A percentile compares a stretch with the other conserved stretches of the same genome.
phyloP scores from a whole-genome alignment of 2,888 invertebrate genomes.

The Eulithis prunata region DNA sequence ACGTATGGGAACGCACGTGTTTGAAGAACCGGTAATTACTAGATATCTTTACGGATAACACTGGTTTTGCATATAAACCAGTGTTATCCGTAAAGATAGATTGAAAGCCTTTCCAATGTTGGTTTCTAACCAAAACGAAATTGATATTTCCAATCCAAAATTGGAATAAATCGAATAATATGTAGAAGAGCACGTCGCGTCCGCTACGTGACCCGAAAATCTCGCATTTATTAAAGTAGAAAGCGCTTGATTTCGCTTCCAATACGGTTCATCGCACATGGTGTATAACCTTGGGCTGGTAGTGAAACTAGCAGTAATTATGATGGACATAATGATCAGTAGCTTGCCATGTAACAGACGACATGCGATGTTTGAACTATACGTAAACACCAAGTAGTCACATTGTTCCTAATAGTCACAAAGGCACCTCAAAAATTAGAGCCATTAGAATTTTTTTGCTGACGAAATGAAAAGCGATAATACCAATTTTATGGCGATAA shows the following conservation, averaged over 20 bases:
- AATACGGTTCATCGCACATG: conserved; percentile 41
- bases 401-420: no score
- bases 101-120: background rate
- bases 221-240: conserved; percentile 32
- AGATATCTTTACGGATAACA: no score
- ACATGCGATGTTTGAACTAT: background rate
- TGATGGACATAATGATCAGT: conserved; percentile 6
- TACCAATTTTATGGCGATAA: no score
- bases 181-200: conserved; percentile 23
- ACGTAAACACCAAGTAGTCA: no score
- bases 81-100: no score
- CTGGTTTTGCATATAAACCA: no score
- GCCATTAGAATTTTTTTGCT: no score
- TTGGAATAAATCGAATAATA: conserved; percentile 13
- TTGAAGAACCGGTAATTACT: no score
- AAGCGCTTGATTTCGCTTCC: conserved; percentile 51
- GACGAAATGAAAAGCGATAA: no score
- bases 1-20: no score
- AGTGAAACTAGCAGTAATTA: conserved; percentile 13
- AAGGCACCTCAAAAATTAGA: no score
- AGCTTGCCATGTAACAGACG: background rate
- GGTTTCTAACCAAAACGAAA: background rate
- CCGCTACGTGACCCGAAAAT: conserved; percentile 43
- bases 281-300: conserved; percentile 15
- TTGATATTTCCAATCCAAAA: conserved; percentile 6